A percentile compares a stretch with the other conserved stretches of the same genome.
Evolutionary conservation across 2,797 vertebrate species (phyloP).

Genomic region (Gymnothorax reevesii): DNA sequence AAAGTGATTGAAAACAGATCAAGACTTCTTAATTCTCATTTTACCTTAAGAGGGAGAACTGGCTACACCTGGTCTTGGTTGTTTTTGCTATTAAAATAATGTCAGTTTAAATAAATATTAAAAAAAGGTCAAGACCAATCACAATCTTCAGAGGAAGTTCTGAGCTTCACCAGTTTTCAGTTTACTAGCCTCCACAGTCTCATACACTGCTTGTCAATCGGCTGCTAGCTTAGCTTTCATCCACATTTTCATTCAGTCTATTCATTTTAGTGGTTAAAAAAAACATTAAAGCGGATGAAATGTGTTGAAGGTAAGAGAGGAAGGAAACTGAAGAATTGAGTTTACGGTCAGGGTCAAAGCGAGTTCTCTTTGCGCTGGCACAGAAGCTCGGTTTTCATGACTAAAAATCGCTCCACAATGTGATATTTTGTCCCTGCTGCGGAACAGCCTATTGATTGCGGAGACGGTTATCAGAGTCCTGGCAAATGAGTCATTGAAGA

Average conservation of each 20-base stretch:
- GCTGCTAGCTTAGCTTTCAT: neutral
- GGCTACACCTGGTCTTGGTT: no score
- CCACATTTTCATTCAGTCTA: neutral
- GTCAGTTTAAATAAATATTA: no score
- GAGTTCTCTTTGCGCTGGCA: no score
- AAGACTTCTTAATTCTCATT: no score
- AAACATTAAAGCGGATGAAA: neutral
- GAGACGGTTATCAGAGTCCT: neutral
- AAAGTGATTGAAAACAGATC: no score
- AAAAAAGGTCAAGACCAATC: no score
- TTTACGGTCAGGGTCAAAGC: no score
- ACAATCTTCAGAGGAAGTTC: no score
- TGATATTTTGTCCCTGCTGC: neutral
- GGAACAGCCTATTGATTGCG: neutral
- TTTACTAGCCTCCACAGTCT: no score
- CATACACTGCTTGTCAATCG: neutral
- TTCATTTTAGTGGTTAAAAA: neutral
- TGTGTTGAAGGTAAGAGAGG: neutral
- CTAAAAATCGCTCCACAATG: neutral
- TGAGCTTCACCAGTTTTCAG: no score
- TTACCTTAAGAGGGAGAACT: no score
- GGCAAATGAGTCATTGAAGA: neutral
- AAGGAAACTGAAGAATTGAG: neutral
- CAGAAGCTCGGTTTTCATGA: neutral
- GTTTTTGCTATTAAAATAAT: no score